Evolutionary conservation across 92 coral and sea anemone genomes (phyloP).

Genomic region (Epizoanthus stellaris): DNA sequence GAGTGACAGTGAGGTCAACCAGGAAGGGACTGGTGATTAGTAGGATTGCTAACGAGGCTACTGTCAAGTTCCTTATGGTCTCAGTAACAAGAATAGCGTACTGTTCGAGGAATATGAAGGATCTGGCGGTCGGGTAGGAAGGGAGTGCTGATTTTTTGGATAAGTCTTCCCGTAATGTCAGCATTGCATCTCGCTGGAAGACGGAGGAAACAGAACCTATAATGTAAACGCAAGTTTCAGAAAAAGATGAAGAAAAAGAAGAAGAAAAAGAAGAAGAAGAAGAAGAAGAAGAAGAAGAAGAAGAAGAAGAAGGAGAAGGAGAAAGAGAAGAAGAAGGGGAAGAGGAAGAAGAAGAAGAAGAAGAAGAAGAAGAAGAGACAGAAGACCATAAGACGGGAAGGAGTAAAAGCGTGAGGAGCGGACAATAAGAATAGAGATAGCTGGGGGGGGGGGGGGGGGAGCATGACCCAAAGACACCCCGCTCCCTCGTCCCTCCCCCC

Average conservation of each 20-base stretch:
- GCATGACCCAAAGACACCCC: no score
- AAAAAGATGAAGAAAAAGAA: neutral
- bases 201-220: conserved; percentile 46
- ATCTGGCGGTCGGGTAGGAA: conserved; percentile 60
- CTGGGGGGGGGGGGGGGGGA: no score
- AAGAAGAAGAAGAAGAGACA: no score
- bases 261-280: neutral
- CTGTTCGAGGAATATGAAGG: conserved; percentile 75
- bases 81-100: conserved; percentile 64
- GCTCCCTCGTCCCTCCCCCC: no score
- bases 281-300: neutral
- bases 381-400: no score
- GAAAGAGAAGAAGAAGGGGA: no score
- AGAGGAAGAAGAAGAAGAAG: no score
- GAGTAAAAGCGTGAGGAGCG: no score
- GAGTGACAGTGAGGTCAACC: conserved; percentile 54
- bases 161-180: conserved; percentile 66
- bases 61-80: conserved; percentile 63
- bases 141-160: conserved; percentile 47
- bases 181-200: conserved; percentile 72
- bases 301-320: no score
- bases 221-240: neutral
- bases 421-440: no score
- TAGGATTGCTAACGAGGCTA: conserved; percentile 68
- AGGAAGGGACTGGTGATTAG: conserved; percentile 72